These are phyloP conservation scores for Camponotus vicinus DNA, from an alignment of 1,140 invertebrate genomes.

Conservation along the genomic window DNA sequence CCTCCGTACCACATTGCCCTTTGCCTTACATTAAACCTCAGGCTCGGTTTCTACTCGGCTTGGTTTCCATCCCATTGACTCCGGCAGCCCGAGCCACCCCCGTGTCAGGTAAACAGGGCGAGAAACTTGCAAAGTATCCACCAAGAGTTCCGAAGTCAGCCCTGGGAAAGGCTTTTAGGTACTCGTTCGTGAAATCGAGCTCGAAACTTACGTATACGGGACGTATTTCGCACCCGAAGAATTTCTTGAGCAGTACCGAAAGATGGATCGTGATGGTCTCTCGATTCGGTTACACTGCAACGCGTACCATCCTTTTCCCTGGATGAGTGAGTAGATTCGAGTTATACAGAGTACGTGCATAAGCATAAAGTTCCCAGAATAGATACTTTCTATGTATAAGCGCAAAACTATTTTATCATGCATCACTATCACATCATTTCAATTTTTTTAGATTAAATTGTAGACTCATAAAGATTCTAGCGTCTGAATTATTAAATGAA, in stretches of 20 bases:
- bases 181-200: constrained; percentile 75
- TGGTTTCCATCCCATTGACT: constrained; percentile 83
- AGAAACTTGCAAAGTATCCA: constrained; percentile 83
- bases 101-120: constrained; percentile 81
- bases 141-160: constrained; percentile 72
- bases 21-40: constrained; percentile 65
- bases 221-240: constrained; percentile 67
- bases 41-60: constrained; percentile 76
- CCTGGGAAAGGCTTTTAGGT: constrained; percentile 70
- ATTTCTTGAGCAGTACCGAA: constrained; percentile 50
- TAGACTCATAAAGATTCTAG: neutral
- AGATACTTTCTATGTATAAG: neutral
- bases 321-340: constrained; percentile 36
- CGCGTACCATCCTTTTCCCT: constrained; percentile 14
- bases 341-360: neutral
- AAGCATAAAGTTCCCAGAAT: constrained; percentile 9
- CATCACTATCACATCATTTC: neutral
- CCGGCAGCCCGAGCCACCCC: constrained; percentile 67
- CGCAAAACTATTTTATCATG: neutral
- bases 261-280: constrained; percentile 68
- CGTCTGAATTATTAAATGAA: neutral
- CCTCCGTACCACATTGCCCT: constrained; percentile 52
- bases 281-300: constrained; percentile 58
- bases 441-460: neutral
- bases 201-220: constrained; percentile 56